Percentiles rank a stretch among this genome's conserved stretches.
phyloP scores from a whole-genome alignment of 2,797 vertebrate species.

The Esox lucius region DNA sequence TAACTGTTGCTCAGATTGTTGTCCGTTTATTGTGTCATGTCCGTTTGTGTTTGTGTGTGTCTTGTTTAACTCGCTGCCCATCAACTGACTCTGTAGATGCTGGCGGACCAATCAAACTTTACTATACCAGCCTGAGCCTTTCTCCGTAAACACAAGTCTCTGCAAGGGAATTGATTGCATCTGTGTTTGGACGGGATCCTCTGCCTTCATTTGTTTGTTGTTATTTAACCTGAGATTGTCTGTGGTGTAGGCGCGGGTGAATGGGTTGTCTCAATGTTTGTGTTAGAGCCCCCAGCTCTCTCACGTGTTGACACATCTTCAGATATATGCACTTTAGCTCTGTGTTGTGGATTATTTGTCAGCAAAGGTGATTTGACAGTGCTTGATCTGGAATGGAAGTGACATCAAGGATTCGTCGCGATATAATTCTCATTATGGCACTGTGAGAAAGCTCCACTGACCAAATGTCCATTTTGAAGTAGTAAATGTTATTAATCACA shows the following conservation, averaged over 20 bases:
- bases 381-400: neutral
- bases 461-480: too few relatives aligned
- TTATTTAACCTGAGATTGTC: neutral
- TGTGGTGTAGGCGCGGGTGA: neutral
- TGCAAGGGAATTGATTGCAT: constrained; percentile 36
- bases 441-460: too few relatives aligned
- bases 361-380: neutral
- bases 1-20: constrained; percentile 28
- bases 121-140: constrained; percentile 22
- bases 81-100: constrained; percentile 10
- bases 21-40: neutral
- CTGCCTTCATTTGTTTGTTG: neutral
- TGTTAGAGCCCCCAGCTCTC: neutral
- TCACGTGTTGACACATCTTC: neutral
- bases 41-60: constrained; percentile 20
- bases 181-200: constrained; percentile 28
- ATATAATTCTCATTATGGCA: neutral
- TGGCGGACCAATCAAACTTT: neutral
- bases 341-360: neutral
- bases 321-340: neutral
- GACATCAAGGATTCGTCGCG: neutral
- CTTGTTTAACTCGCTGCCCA: constrained; percentile 43
- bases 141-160: constrained; percentile 41
- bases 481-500: too few relatives aligned
- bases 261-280: neutral